These are phyloP conservation scores for Micrasema longulum DNA, from an alignment of 1,140 invertebrate genomes.

Conservation along the genomic window DNA sequence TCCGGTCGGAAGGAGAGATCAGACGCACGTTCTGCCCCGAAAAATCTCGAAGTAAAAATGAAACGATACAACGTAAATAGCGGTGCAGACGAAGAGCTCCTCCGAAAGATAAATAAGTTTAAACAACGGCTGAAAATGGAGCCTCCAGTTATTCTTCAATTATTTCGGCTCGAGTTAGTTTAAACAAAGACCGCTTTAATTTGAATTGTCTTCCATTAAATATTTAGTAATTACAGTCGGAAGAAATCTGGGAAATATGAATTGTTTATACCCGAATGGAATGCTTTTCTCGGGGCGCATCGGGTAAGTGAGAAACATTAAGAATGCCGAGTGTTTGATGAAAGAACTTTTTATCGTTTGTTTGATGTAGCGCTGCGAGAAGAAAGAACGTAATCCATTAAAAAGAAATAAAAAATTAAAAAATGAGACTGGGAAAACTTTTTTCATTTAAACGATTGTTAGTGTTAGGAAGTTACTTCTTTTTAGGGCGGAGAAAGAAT, in stretches of 20 bases:
- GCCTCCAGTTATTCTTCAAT: conserved; percentile 54
- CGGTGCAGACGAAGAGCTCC: conserved; percentile 16
- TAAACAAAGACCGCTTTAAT: conserved; percentile 53
- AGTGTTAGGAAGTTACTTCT: conserved; percentile 12
- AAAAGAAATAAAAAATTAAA: conserved; percentile 47
- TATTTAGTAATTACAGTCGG: conserved; percentile 52
- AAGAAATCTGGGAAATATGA: conserved; percentile 51
- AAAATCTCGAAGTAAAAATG: conserved; percentile 45
- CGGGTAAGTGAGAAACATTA: conserved; percentile 45
- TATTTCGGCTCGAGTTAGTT: conserved; percentile 54
- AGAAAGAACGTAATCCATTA: conserved; percentile 50
- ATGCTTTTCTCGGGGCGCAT: conserved; percentile 42
- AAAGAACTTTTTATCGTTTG: conserved; percentile 50
- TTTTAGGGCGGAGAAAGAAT: conserved; percentile 12
- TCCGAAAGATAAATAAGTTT: conserved; percentile 52
- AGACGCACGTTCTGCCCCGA: conserved; percentile 28
- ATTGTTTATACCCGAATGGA: conserved; percentile 52
- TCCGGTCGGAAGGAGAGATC: conserved; percentile 4
- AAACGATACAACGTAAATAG: conserved; percentile 37
- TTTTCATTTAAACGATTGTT: conserved; percentile 42
- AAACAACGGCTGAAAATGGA: conserved; percentile 49
- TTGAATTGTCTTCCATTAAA: conserved; percentile 50
- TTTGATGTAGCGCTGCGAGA: conserved; percentile 43
- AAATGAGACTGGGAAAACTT: conserved; percentile 35
- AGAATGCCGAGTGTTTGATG: conserved; percentile 48